Conservation (phyloP, 2,113 vertebrate species). For the Anolis carolinensis region DNA sequence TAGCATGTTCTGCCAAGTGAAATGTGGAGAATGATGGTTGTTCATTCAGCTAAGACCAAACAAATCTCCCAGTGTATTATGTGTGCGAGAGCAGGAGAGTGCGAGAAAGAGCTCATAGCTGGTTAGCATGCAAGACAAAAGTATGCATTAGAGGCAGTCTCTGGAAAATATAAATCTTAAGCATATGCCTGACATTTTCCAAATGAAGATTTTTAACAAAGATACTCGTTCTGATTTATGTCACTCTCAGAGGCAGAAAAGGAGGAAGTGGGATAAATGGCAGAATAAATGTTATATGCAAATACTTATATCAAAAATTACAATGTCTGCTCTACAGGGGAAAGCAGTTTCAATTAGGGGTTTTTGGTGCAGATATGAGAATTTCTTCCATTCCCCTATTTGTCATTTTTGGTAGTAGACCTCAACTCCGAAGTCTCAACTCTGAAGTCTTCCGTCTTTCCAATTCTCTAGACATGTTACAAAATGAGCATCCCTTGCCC, state of each 20-base stretch:
- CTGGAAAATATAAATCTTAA: not conserved
- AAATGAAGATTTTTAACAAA: constrained; percentile 1
- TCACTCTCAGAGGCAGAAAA: not conserved
- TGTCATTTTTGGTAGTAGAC: not conserved
- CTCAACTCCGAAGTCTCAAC: not conserved
- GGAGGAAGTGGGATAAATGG: not conserved
- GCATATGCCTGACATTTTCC: constrained; percentile 22
- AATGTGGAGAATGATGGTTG: constrained; percentile 22
- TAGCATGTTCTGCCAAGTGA: not conserved
- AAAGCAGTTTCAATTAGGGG: not conserved
- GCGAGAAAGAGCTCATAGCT: not conserved
- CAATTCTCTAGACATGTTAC: not conserved
- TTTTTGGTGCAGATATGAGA: not conserved
- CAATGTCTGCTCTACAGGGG: not conserved
- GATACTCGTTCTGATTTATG: constrained; percentile 42
- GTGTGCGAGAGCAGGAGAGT: no score
- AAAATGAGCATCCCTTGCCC: no score
- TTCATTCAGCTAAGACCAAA: constrained; percentile 30
- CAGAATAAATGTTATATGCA: not conserved
- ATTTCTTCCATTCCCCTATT: not conserved
- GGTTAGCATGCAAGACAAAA: constrained; percentile 1
- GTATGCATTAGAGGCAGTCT: not conserved
- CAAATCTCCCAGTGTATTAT: not conserved
- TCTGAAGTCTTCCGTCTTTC: not conserved
- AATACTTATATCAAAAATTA: not conserved